Evolutionary conservation across 2,113 vertebrate species (phyloP).

Genomic region (Fregetta grallaria): DNA sequence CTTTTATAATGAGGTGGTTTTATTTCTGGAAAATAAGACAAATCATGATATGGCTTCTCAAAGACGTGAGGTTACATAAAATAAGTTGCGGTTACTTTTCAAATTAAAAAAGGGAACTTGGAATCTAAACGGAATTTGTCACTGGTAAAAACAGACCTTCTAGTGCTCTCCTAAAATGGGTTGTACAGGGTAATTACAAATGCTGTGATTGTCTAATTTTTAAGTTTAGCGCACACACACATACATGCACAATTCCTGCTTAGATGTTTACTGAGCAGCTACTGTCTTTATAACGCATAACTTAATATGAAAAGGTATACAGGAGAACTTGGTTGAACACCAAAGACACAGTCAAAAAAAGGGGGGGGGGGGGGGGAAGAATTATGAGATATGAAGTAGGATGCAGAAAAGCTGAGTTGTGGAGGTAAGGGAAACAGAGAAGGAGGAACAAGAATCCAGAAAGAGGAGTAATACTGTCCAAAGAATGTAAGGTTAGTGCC

Average conservation of each 20-base stretch:
- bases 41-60: not conserved
- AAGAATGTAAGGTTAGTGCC: not conserved
- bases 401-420: not conserved
- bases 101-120: not conserved
- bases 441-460: not conserved
- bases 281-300: not conserved
- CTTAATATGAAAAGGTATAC: not conserved
- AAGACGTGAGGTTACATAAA: not conserved
- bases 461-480: not conserved
- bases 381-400: rapidly evolving
- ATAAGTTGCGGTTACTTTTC: not conserved
- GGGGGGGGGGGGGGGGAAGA: rapidly evolving
- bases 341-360: not conserved
- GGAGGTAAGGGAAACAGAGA: not conserved
- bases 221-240: not conserved
- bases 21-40: not conserved
- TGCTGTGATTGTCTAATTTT: not conserved
- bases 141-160: not conserved
- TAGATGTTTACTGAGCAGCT: not conserved
- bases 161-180: not conserved
- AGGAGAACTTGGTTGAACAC: not conserved
- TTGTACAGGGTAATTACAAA: not conserved
- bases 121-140: not conserved
- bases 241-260: not conserved
- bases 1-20: not conserved